Base-by-base conservation (phyloP, 2,888 invertebrate species). In the Willowsia nigromaculata region DNA sequence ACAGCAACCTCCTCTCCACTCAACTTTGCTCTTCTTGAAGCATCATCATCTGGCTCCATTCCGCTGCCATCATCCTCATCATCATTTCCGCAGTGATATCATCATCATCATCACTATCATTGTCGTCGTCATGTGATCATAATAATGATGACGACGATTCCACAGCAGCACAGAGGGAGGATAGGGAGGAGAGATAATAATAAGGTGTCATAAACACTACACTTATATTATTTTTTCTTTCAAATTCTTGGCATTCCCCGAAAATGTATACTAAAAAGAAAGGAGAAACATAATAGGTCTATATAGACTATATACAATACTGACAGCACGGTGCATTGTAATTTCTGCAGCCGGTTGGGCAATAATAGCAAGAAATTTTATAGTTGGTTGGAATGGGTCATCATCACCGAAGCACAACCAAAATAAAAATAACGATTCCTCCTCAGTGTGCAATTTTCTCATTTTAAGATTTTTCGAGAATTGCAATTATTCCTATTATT, bases 31-130 rank as follows among this genome's bases (percentile, higher is more conserved):
- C 40, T 27, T 50, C 56, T 37, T 43, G 53, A 59, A 53, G 15
- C 47, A 59, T 22, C 18, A 22, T 33, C 59, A 25, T 76, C 76
- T 50, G 76, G 37, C 59, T 43, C 76, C 76, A 50, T 76, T 68
- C 68, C 50, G 50, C 37, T 37, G 27, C 37, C 76, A 76, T 76
- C 78, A 80, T 80, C 50, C n/a, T 50, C 59, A 76, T 76, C 76
- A 76, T n/a, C 47, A 50, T 80, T 59, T 59, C 80, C 80, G 33
- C 80, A 25, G 53, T 25, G 53, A 78, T 78, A 53, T n/a, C 50
- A 71, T 40, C 25, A 43, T 47, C 27, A 71, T 71, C 43, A 33
- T 40, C 71, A n/a, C n/a, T n/a, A 3, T 37, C 43, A 9, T 76
- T 25, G 37, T 68, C 40, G 18, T 40, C 37, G 37, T 78, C 33